Evolutionary conservation across 2,888 invertebrate species (phyloP).

Genomic region (Nezara viridula): DNA sequence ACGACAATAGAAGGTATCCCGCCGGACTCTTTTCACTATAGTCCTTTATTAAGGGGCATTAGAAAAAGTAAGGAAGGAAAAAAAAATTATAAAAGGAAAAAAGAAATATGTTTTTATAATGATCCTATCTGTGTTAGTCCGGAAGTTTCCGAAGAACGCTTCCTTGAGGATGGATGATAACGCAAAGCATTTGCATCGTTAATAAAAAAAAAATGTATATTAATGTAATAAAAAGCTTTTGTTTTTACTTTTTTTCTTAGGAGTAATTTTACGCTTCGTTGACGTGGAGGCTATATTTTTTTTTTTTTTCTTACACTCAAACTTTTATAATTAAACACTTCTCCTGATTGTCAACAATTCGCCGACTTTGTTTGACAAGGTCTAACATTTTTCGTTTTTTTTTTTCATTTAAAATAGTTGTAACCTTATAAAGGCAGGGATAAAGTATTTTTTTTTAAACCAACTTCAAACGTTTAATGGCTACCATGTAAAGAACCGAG

Average conservation of each 20-base stretch:
- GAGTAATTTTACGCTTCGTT: neutral
- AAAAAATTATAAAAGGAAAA: slow-evolving; percentile 5
- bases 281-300: neutral
- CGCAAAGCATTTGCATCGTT: slow-evolving; percentile 7
- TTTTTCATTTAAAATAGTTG: too few relatives aligned
- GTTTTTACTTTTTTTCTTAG: neutral
- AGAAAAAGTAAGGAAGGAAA: slow-evolving; percentile 39
- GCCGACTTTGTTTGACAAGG: neutral
- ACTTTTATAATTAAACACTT: neutral
- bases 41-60: slow-evolving; percentile 42
- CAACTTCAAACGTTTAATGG: too few relatives aligned
- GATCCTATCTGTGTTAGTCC: slow-evolving; percentile 29
- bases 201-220: slow-evolving; percentile 20
- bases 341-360: neutral
- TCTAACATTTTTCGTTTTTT: too few relatives aligned
- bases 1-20: slow-evolving; percentile 49
- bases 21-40: slow-evolving; percentile 31
- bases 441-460: too few relatives aligned
- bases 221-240: slow-evolving; percentile 18
- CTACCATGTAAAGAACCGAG: too few relatives aligned
- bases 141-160: slow-evolving; percentile 17
- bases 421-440: too few relatives aligned
- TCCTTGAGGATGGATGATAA: slow-evolving; percentile 23
- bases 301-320: neutral
- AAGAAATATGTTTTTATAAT: slow-evolving; percentile 34